These are phyloP conservation scores for Anabas testudineus DNA, from an alignment of 2,797 vertebrate species.

Conservation along the genomic window DNA sequence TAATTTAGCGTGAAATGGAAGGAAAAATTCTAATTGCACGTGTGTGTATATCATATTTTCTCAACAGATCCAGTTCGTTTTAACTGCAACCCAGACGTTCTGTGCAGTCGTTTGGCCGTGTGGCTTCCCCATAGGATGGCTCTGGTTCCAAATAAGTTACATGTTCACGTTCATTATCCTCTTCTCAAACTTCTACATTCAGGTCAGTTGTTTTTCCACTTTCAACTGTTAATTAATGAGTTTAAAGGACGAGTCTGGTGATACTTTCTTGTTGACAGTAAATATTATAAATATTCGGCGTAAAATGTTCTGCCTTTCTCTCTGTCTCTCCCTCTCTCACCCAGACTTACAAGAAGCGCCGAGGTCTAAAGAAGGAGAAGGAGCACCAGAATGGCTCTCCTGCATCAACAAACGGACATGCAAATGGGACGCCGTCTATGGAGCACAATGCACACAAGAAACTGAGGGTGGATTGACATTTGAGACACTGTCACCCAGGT, in stretches of 20 bases:
- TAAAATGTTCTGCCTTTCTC: constrained; percentile 16
- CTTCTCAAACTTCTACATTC: constrained; percentile 96
- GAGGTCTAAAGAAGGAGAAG: constrained; percentile 87
- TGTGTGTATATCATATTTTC: constrained; percentile 43
- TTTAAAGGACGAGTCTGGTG: background rate
- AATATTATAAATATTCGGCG: too few relatives aligned
- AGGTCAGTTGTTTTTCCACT: constrained; percentile 81
- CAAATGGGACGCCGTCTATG: constrained; percentile 84
- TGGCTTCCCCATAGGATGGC: constrained; percentile 91
- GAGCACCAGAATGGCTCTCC: constrained; percentile 88
- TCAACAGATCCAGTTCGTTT: constrained; percentile 92
- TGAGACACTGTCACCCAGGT: constrained; percentile 29
- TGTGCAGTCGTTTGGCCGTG: constrained; percentile 94
- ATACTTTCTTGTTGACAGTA: background rate
- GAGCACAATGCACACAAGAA: constrained; percentile 87
- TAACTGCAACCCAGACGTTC: constrained; percentile 92
- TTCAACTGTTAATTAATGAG: background rate
- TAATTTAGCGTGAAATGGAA: too few relatives aligned
- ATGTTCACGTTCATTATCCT: constrained; percentile 93
- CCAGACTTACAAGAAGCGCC: constrained; percentile 94
- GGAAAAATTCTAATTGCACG: background rate
- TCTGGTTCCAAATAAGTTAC: constrained; percentile 95
- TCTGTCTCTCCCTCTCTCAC: constrained; percentile 40
- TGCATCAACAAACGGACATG: constrained; percentile 86
- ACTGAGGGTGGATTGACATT: constrained; percentile 87